Conservation (phyloP, 2,113 vertebrate species). For the Campylomormyrus tamandua region DNA sequence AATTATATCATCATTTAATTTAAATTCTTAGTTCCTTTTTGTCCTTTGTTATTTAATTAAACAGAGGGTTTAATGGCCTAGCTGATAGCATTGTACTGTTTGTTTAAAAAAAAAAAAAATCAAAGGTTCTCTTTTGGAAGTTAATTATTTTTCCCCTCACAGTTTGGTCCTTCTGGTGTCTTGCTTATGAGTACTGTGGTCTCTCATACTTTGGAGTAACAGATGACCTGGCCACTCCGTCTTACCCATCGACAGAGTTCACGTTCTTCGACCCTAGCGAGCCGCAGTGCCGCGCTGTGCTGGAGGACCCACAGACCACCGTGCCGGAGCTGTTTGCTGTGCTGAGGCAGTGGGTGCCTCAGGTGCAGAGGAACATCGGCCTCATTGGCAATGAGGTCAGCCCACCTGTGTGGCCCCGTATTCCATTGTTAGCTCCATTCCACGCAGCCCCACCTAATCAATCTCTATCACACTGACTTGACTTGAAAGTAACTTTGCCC, state of each 20-base stretch:
- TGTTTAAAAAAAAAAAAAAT: not conserved
- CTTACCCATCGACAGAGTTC: conserved; percentile 67
- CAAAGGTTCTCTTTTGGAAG: not conserved
- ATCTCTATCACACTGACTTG: not conserved
- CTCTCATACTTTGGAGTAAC: not conserved
- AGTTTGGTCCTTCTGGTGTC: not conserved
- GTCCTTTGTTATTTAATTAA: not conserved
- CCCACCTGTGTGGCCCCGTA: not conserved
- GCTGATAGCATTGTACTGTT: not conserved
- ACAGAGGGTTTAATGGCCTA: not conserved
- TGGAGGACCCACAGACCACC: conserved; percentile 79
- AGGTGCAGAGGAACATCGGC: conserved; percentile 90
- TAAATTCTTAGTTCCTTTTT: not conserved
- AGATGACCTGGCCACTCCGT: not conserved
- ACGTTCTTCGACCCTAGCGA: conserved; percentile 96
- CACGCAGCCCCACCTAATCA: no score
- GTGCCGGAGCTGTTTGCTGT: conserved; percentile 93
- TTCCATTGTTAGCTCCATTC: not conserved
- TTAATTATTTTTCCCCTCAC: not conserved
- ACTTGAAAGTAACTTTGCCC: not conserved
- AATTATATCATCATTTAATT: not conserved
- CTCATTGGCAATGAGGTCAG: conserved; percentile 89
- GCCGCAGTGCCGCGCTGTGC: conserved; percentile 80
- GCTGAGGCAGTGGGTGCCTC: conserved; percentile 95
- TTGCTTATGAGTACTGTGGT: not conserved